These are phyloP conservation scores for Drosophila sproati DNA, from an alignment of 1,140 invertebrate genomes.

Conservation along the genomic window DNA sequence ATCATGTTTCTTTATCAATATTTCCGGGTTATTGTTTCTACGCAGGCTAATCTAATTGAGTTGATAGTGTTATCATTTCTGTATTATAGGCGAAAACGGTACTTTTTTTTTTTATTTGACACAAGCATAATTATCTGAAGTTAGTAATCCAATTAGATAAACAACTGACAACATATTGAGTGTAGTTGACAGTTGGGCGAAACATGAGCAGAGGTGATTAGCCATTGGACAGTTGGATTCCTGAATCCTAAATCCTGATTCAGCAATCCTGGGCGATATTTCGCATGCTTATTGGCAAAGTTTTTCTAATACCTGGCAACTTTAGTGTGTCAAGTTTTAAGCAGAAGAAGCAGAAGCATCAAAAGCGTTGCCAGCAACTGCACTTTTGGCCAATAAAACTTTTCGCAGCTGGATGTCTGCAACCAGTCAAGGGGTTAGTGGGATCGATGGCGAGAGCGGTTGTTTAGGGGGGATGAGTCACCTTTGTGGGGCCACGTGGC, in stretches of 20 bases:
- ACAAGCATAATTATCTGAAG: slow-evolving; percentile 4
- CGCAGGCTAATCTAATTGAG: background rate
- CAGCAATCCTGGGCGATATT: slow-evolving; percentile 24
- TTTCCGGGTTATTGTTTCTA: background rate
- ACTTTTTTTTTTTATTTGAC: slow-evolving; percentile 5
- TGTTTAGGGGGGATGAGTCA: slow-evolving; percentile 3
- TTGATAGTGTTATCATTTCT: background rate
- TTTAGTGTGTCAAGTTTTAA: slow-evolving; percentile 59
- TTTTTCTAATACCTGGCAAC: slow-evolving; percentile 53
- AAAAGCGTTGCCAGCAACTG: slow-evolving; percentile 33
- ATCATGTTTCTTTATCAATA: background rate
- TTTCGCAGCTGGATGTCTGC: slow-evolving; percentile 36
- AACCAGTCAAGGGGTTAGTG: background rate
- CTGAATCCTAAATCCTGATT: too few relatives aligned
- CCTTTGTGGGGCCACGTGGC: slow-evolving; percentile 69
- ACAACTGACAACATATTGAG: background rate
- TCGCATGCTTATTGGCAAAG: slow-evolving; percentile 65
- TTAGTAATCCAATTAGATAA: slow-evolving; percentile 14
- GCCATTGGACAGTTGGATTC: slow-evolving; percentile 3
- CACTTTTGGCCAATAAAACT: slow-evolving; percentile 73
- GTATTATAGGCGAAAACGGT: too few relatives aligned
- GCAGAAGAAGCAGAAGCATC: slow-evolving; percentile 6
- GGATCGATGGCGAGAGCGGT: background rate
- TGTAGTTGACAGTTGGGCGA: slow-evolving; percentile 23
- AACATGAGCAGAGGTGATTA: slow-evolving; percentile 3